A percentile compares a stretch with the other conserved stretches of the same genome.
Evolutionary conservation across 1,140 invertebrate genomes (phyloP).

Genomic region (Lysiphlebus fabarum): DNA sequence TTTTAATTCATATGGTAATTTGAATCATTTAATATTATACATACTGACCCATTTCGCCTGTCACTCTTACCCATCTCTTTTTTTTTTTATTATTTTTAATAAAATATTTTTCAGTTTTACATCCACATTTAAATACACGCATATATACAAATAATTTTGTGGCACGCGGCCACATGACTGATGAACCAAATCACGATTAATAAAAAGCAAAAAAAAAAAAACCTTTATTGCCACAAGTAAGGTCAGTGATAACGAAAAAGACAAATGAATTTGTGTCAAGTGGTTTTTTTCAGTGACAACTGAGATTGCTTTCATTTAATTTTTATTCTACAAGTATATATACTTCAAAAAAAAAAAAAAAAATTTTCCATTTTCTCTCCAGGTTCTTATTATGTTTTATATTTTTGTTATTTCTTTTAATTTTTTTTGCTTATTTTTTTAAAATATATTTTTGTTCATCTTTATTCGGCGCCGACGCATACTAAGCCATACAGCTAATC

Average conservation of each 20-base stretch:
- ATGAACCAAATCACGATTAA: no score
- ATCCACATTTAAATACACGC: no score
- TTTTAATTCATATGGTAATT: conserved; percentile 43
- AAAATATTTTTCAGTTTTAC: no score
- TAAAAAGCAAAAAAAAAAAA: neutral
- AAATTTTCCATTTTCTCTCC: conserved; percentile 11
- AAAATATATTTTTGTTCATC: conserved; percentile 15
- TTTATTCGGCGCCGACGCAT: conserved; percentile 24
- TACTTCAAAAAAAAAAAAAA: no score
- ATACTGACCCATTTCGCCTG: conserved; percentile 39
- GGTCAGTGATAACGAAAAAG: conserved; percentile 1
- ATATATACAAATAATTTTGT: no score
- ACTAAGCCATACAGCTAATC: conserved; percentile 36
- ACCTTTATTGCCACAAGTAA: conserved; percentile 4
- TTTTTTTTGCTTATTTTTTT: conserved; percentile 2
- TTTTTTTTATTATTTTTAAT: conserved; percentile 30
- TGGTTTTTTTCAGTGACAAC: no score
- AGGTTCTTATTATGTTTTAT: neutral
- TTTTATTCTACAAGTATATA: conserved; percentile 4
- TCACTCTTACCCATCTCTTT: conserved; percentile 27
- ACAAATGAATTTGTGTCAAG: conserved; percentile 12
- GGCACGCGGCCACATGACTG: no score
- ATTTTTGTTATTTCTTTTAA: neutral
- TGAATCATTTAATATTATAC: conserved; percentile 37
- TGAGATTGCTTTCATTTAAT: conserved; percentile 3